Conservation (phyloP, 2,888 invertebrate species). For the Nezara viridula region DNA sequence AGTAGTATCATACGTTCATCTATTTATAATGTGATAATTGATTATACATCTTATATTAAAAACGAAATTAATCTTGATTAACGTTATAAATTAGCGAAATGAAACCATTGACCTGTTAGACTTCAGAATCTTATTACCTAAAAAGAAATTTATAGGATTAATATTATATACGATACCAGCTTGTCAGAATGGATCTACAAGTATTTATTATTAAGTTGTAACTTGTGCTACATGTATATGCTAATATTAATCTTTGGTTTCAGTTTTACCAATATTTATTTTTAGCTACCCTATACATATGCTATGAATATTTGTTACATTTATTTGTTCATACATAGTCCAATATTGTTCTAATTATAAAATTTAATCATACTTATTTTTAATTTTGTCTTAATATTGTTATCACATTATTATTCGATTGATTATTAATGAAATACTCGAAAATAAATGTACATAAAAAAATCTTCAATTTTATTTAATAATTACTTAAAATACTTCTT, state of each 20-base stretch:
- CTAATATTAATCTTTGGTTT: too few species aligned
- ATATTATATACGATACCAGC: not conserved
- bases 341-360: not conserved
- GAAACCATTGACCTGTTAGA: too few species aligned
- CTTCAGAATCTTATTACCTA: too few species aligned
- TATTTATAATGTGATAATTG: not conserved
- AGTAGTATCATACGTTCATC: not conserved
- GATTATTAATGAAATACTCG: not conserved
- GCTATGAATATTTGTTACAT: too few species aligned
- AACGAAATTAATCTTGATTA: not conserved
- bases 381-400: not conserved
- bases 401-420: not conserved
- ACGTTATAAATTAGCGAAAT: too few species aligned
- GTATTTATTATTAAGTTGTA: too few species aligned
- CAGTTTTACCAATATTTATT: not conserved
- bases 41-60: not conserved
- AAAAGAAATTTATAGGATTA: not conserved
- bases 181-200: not conserved
- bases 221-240: too few species aligned
- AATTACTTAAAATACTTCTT: too few species aligned
- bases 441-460: not conserved
- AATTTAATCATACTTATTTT: not conserved
- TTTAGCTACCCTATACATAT: not conserved
- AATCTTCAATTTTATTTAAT: not conserved
- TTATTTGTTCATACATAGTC: not conserved